phyloP scores from a whole-genome alignment of 2,797 vertebrate genomes.

The Enoplosus armatus region DNA sequence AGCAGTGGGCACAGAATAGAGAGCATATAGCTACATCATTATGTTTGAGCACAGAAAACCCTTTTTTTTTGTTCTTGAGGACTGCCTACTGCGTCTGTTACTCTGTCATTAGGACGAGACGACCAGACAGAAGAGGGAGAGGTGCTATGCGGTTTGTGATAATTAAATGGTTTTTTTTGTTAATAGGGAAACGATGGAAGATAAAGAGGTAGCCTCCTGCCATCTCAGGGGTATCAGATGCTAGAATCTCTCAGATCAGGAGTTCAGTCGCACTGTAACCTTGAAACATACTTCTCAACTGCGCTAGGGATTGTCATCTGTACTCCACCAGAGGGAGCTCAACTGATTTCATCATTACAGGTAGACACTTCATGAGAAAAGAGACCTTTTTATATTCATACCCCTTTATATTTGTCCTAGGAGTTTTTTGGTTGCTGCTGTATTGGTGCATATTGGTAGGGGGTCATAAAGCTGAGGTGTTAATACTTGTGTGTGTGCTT shows the following conservation, averaged over 20 bases:
- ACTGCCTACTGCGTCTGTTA: slow-evolving; percentile 9
- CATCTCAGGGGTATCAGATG: slow-evolving; percentile 1
- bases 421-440: not conserved
- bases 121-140: slow-evolving; percentile 2
- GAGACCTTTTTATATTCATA: slow-evolving; percentile 10
- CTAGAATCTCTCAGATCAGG: slow-evolving; percentile 6
- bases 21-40: slow-evolving; percentile 50
- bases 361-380: slow-evolving; percentile 5
- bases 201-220: not conserved
- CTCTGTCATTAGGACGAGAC: slow-evolving; percentile 12
- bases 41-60: slow-evolving; percentile 52
- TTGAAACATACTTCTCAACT: slow-evolving; percentile 15
- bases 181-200: not conserved
- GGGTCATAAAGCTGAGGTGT: not conserved
- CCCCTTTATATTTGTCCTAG: not conserved
- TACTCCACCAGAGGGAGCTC: slow-evolving; percentile 68
- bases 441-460: not conserved
- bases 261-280: slow-evolving; percentile 15
- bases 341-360: slow-evolving; percentile 35
- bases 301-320: slow-evolving; percentile 6
- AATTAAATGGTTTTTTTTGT: slow-evolving; percentile 3
- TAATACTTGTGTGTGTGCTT: slow-evolving; percentile 6
- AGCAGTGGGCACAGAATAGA: slow-evolving; percentile 63
- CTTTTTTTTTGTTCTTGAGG: slow-evolving; percentile 25
- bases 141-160: not conserved